phyloP scores from a whole-genome alignment of 2,113 vertebrate genomes.

The Tetraodon nigroviridis region DNA sequence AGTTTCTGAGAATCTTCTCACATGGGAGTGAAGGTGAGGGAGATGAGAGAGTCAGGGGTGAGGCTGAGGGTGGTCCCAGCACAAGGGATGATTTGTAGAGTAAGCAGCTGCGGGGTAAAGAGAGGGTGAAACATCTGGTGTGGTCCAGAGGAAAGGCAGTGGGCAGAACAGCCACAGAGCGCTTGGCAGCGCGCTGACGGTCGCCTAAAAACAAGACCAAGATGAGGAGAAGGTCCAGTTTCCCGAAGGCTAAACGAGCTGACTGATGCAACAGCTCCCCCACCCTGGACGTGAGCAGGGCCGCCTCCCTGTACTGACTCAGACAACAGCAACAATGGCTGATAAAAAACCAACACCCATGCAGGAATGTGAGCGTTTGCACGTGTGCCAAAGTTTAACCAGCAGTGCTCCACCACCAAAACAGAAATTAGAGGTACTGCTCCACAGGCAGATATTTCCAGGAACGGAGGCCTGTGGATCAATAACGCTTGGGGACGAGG shows the following conservation, averaged over 20 bases:
- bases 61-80: not conserved
- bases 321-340: slow-evolving; percentile 51
- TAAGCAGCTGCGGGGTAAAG: slow-evolving; percentile 29
- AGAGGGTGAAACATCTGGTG: slow-evolving; percentile 45
- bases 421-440: slow-evolving; percentile 9
- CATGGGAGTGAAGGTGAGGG: slow-evolving; percentile 14
- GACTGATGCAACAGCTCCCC: slow-evolving; percentile 57
- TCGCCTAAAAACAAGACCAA: not conserved
- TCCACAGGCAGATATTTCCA: slow-evolving; percentile 22
- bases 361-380: slow-evolving; percentile 16
- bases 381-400: too few relatives aligned
- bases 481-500: too few relatives aligned
- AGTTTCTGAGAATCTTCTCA: slow-evolving; percentile 7
- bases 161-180: not conserved
- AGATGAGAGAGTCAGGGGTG: not conserved
- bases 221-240: not conserved
- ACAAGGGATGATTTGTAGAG: slow-evolving; percentile 44
- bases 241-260: slow-evolving; percentile 15
- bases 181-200: slow-evolving; percentile 1
- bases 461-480: not conserved
- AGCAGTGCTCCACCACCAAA: slow-evolving; percentile 10
- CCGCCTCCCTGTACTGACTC: slow-evolving; percentile 42
- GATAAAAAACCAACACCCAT: slow-evolving; percentile 36
- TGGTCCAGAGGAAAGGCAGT: slow-evolving; percentile 7
- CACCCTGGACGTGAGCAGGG: slow-evolving; percentile 44